Base-by-base conservation (phyloP, 2,113 vertebrate genomes). In the Alouatta palliata region DNA sequence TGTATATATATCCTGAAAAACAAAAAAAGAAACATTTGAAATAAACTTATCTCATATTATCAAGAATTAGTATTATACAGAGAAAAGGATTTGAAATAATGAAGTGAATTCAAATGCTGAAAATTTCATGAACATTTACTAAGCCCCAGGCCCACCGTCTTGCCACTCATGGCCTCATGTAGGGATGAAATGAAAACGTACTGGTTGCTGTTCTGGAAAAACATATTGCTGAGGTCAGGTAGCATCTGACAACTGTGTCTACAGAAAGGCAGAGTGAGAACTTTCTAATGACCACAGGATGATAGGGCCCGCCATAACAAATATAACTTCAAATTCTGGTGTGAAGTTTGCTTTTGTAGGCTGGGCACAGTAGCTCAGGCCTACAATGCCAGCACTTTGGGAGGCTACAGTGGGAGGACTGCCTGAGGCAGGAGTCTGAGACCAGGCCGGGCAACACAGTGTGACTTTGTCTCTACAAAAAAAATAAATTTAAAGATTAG, bases 1-100 rank as follows among this genome's bases (percentile, higher is more conserved):
- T 93, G 98, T 98, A 91, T 98, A 99, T 75, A 99, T 91, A 94
- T 99, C 99, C 99, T 99, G 92, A 91, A 98, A 49, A 79, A 35
- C n/a, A 91, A 61, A 96, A 94, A 77, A 43, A 23, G 8, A 91
- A 7, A 68, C 66, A n/a, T 68, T 8, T 76, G 49, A 94, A 90
- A 87, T 88, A 90, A 89, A 52, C 35, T 91, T 54, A 61, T 70
- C 73, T 94, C 56, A 61, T 2, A 73, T 37, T 16, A 37, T 90
- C 54, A 37, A 58, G 79, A 54, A 58, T 75, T 56, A 54, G 3
- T 32, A 68, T 83, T 35, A 30, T 1, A 8, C n/a, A 76, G n/a
- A 92, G 75, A 73, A 90, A 95, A 73, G 6, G 37, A 70, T 49
- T 75, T 64, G 85, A 83, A 83, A 95, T 56, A 64, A 83, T 27